Percentiles rank a stretch among this genome's conserved stretches.
Evolutionary conservation across 2,888 invertebrate genomes (phyloP).

Genomic region (Rhamphomyia laevipes): DNA sequence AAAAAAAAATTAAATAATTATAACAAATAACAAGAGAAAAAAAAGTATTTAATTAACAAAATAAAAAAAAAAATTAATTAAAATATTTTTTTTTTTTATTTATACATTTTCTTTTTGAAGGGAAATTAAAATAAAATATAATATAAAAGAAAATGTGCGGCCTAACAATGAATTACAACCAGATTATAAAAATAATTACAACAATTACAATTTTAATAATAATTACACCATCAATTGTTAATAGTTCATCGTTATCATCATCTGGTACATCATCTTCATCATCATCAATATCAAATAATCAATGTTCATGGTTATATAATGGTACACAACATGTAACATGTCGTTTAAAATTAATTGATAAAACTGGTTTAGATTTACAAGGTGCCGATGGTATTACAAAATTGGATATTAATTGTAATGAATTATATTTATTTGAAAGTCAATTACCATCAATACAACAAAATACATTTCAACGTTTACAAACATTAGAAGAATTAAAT

Average conservation of each 20-base stretch:
- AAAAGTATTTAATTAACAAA: no score
- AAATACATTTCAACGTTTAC: constrained; percentile 60
- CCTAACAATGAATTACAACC: constrained; percentile 1
- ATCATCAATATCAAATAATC: constrained; percentile 23
- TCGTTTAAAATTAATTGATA: constrained; percentile 57
- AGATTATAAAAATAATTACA: neutral
- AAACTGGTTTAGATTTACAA: constrained; percentile 46
- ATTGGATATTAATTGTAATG: constrained; percentile 66
- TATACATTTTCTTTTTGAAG: no score
- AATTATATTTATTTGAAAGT: constrained; percentile 70
- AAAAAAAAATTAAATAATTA: neutral
- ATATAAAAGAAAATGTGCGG: constrained; percentile 3
- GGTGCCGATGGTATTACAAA: constrained; percentile 58
- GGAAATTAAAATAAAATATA: no score
- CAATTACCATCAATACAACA: constrained; percentile 42
- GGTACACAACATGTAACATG: constrained; percentile 49
- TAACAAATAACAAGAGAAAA: no score
- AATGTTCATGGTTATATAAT: constrained; percentile 40
- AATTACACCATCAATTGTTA: neutral
- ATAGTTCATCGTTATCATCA: neutral
- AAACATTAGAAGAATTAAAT: constrained; percentile 56
- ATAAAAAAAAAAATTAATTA: no score
- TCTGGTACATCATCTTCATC: neutral
- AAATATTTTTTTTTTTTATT: no score
- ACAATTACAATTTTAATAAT: neutral